A percentile compares a stretch with the other conserved stretches of the same genome.
Evolutionary conservation across 2,888 invertebrate genomes (phyloP).

Genomic region (Acleris emargana): DNA sequence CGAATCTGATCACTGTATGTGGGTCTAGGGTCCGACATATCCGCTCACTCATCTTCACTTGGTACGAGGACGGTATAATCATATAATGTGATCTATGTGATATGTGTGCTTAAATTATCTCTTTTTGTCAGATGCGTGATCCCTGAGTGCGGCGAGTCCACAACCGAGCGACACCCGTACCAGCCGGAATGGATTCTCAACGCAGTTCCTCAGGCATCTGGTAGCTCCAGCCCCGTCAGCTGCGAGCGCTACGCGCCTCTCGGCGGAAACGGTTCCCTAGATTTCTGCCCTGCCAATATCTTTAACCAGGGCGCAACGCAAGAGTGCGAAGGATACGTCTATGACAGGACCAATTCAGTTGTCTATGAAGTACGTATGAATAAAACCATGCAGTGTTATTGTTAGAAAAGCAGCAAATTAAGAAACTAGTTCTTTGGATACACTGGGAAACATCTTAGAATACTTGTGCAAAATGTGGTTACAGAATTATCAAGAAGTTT

Average conservation of each 20-base stretch:
- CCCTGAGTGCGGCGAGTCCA: constrained; percentile 75
- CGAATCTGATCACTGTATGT: no score
- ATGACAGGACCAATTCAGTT: constrained; percentile 63
- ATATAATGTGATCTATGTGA: no score
- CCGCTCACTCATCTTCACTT: no score
- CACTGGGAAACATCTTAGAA: no score
- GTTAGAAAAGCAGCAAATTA: no score
- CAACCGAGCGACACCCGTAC: constrained; percentile 53
- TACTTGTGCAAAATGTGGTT: no score
- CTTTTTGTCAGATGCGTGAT: constrained; percentile 69
- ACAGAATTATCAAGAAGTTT: no score
- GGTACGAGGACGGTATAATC: no score
- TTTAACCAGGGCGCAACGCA: constrained; percentile 49
- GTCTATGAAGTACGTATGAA: constrained; percentile 65
- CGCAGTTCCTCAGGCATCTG: constrained; percentile 64
- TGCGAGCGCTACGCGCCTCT: constrained; percentile 69
- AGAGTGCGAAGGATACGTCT: constrained; percentile 60
- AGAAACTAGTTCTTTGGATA: no score
- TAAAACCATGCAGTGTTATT: no score
- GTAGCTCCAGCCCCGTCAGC: constrained; percentile 57
- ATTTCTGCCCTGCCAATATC: constrained; percentile 56
- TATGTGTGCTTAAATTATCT: no score
- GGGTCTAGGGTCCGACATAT: no score
- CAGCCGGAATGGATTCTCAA: constrained; percentile 70
- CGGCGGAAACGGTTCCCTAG: constrained; percentile 52